phyloP scores from a whole-genome alignment of 2,888 invertebrate species.

The Drosophila nigritarsus region DNA sequence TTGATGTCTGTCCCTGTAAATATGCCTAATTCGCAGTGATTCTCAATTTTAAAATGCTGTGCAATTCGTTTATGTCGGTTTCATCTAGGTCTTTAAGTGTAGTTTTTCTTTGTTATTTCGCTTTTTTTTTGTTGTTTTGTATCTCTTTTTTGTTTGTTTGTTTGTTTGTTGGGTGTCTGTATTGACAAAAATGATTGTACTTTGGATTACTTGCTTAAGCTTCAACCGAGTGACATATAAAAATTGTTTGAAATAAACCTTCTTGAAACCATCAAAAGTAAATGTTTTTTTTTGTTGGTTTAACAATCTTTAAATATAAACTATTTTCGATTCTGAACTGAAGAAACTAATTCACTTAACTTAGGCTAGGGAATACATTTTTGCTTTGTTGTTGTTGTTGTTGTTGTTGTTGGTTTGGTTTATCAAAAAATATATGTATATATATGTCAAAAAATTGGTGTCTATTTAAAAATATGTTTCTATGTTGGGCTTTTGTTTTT shows the following conservation, averaged over 20 bases:
- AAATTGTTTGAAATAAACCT: constrained; percentile 55
- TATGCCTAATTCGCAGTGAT: constrained; percentile 29
- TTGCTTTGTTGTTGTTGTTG: constrained; percentile 25
- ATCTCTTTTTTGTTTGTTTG: constrained; percentile 12
- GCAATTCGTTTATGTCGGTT: constrained; percentile 17
- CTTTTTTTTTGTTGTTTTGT: constrained; percentile 17
- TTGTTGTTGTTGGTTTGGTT: constrained; percentile 32
- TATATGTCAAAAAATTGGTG: constrained; percentile 67
- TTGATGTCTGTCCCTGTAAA: constrained; percentile 68
- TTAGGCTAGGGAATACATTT: constrained; percentile 70
- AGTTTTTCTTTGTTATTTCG: constrained; percentile 15
- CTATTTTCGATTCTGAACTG: constrained; percentile 18
- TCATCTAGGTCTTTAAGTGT: constrained; percentile 15
- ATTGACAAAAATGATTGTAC: constrained; percentile 80
- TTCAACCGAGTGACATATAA: constrained; percentile 65
- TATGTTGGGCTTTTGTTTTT: constrained; percentile 28
- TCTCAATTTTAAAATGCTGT: constrained; percentile 13
- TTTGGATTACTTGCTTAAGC: constrained; percentile 75
- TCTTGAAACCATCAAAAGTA: constrained; percentile 71
- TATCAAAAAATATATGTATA: constrained; percentile 70
- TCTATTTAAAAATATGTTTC: constrained; percentile 52
- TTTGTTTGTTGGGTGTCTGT: constrained; percentile 62
- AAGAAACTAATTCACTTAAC: constrained; percentile 39
- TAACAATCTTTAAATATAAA: constrained; percentile 28
- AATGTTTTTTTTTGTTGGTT: constrained; percentile 21